Conservation (phyloP, 2,888 invertebrate genomes). For the Mythimna vitellina region DNA sequence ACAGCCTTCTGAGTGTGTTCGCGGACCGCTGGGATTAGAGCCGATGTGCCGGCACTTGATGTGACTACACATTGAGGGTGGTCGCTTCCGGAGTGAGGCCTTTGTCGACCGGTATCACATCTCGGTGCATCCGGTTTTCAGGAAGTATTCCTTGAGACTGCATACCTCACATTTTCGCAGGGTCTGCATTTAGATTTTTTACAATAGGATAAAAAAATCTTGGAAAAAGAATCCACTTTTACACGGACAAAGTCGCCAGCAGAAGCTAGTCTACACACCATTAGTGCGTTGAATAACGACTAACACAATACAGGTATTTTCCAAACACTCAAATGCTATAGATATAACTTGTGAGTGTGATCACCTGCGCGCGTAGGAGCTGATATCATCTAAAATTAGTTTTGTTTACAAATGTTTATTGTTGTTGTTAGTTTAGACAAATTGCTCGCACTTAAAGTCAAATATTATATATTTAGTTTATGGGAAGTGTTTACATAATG, state of each 20-base stretch:
- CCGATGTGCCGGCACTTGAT: too few species aligned
- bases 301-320: neutral
- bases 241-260: neutral
- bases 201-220: neutral
- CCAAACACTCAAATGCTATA: neutral
- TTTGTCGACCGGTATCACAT: too few species aligned
- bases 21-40: too few species aligned
- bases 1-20: too few species aligned
- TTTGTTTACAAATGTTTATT: constrained; percentile 39
- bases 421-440: constrained; percentile 20
- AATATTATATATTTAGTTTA: neutral
- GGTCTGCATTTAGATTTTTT: too few species aligned
- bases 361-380: neutral
- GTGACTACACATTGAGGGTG: too few species aligned
- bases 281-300: neutral
- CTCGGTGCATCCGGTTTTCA: too few species aligned
- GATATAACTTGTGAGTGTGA: neutral
- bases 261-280: neutral
- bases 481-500: neutral
- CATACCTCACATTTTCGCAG: too few species aligned
- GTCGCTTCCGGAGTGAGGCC: too few species aligned
- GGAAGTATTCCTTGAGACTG: too few species aligned
- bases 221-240: neutral
- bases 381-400: constrained; percentile 22
- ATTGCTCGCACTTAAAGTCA: constrained; percentile 1